phyloP scores from a whole-genome alignment of 2,113 vertebrate genomes.

The Ramphastos sulfuratus region DNA sequence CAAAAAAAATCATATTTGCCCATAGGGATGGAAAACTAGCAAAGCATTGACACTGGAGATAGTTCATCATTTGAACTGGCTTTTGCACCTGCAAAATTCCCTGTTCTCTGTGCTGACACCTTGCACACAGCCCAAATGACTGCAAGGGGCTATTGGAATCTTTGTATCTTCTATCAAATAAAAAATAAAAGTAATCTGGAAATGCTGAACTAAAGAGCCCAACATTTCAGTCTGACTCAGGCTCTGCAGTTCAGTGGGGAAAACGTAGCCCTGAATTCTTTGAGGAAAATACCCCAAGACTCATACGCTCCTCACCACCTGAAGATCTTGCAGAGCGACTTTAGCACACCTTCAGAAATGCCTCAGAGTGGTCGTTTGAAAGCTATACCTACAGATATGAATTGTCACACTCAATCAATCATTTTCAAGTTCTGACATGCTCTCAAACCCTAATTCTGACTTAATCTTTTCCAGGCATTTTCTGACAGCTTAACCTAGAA shows the following conservation, averaged over 20 bases:
- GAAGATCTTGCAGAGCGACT: background rate
- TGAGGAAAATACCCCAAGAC: background rate
- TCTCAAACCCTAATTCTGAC: background rate
- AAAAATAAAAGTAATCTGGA: background rate
- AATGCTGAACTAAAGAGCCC: background rate
- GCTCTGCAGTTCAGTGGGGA: background rate
- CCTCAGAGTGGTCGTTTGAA: background rate
- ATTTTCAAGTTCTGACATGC: background rate
- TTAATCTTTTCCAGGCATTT: background rate
- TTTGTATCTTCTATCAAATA: background rate
- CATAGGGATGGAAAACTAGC: background rate
- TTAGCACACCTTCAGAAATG: fast-evolving
- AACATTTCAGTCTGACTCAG: background rate
- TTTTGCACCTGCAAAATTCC: background rate
- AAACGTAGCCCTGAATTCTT: background rate
- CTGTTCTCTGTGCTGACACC: background rate
- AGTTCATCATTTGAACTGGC: background rate
- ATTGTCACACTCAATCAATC: background rate
- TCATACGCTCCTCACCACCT: background rate
- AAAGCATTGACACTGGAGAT: background rate
- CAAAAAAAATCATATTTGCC: background rate
- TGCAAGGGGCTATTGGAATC: background rate
- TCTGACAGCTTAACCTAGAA: background rate
- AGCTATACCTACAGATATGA: background rate
- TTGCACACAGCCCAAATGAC: background rate